These are phyloP conservation scores for Daubentonia madagascariensis DNA, from an alignment of 2,113 vertebrate genomes.

Conservation along the genomic window DNA sequence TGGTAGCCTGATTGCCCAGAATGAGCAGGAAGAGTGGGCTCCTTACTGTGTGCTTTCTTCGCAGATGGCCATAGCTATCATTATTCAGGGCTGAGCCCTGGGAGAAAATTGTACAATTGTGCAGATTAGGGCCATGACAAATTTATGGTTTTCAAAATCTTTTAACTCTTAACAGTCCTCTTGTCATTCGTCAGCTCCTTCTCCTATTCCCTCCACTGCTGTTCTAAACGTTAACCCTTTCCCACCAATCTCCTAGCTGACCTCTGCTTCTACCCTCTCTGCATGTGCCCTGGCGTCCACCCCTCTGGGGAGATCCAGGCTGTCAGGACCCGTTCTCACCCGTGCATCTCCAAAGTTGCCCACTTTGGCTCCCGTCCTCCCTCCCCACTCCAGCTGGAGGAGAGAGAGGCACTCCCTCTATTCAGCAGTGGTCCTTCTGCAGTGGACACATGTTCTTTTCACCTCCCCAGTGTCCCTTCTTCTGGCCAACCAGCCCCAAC, in stretches of 20 bases:
- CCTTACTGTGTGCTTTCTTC: background rate
- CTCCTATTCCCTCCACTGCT: background rate
- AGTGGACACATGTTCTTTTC: background rate
- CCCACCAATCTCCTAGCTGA: background rate
- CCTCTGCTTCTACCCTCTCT: background rate
- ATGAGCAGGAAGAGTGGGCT: background rate
- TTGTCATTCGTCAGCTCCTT: background rate
- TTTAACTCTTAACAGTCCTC: background rate
- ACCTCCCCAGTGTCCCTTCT: background rate
- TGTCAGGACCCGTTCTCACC: background rate
- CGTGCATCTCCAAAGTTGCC: background rate
- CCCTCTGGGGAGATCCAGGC: background rate
- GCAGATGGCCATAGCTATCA: background rate
- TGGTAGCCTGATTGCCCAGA: background rate
- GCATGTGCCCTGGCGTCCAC: fast-evolving
- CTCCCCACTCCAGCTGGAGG: background rate
- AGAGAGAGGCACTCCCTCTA: background rate
- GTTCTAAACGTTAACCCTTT: background rate
- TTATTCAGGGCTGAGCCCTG: background rate
- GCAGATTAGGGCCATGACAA: background rate
- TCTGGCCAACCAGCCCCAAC: background rate
- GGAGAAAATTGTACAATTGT: constrained; percentile 31
- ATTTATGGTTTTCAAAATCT: background rate
- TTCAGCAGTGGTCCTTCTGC: background rate
- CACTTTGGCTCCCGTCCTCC: background rate